Base-by-base conservation (phyloP, 2,113 vertebrate genomes). In the Phalacrocorax aristotelis region DNA sequence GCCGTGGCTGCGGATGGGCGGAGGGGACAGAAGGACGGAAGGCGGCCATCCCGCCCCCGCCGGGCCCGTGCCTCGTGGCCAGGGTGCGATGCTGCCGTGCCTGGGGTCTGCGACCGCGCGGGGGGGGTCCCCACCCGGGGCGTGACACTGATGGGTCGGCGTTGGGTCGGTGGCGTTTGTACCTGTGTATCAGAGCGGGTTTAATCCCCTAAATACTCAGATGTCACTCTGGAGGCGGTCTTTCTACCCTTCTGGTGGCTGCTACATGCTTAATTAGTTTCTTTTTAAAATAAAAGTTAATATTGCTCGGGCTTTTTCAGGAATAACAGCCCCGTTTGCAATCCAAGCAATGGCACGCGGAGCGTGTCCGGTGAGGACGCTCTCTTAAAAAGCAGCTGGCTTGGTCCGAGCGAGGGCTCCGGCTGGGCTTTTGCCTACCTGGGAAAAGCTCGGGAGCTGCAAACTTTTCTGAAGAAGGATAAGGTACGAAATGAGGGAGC, bases 361-460 rank as follows among this genome's bases (percentile, higher is more conserved):
- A 9, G 0, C 3, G 30, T 20, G 32, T 55, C 65, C 8, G 5
- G 1, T 2, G 8, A 36, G 30, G 48, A 49, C 26, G 5, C 6
- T 27, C 49, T 11, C 52, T 22, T 25, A 22, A 75, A 71, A 71
- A 88, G 26, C 71, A 9, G 36, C 32, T 8, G 57, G 16, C 57
- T 85, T 6, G 44, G 20, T 26, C 26, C 4, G 2, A 7, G 30
- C 1, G 23, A 66, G 46, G 22, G 64, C 20, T 85, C 38, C 2
- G 11, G 7, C 17, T 3, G 38, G 7, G 82, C 27, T 90, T 78
- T 42, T 69, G 8, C 36, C 51, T 36, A 2, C 34, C 12, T 14
- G 29, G 49, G 51, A 48, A 21, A 46, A 74, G 34, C 83, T 89
- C 11, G 2, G 46, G 38, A 71, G 46, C 52, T 15, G 57, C 71